Base-by-base conservation (phyloP, 2,113 vertebrate species). In the Manacus vitellinus region DNA sequence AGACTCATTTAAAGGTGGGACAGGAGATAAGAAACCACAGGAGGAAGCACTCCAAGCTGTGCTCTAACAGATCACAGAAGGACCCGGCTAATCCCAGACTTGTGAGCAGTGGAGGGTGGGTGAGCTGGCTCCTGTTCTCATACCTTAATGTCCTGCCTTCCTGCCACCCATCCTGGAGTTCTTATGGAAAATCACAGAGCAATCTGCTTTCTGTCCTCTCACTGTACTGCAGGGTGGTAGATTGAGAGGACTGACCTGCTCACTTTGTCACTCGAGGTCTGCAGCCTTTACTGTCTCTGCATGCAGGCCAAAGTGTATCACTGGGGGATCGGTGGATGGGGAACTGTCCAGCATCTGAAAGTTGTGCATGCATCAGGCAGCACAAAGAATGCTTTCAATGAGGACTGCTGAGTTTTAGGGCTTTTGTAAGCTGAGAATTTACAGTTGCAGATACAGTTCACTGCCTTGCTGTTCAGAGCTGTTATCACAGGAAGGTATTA, bases 241-340 rank as follows among this genome's bases (percentile, higher is more conserved):
- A 44, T 54, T 43, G 55, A 54, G 9, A 52, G 9, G n/a, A 28
- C 9, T 31, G 39, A n/a, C 20, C 31, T 39, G 5, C 37, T 77
- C 4, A 2, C 21, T 70, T 71, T 31, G 33, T 46, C 11, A 7
- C 31, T 62, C 0, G 0, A 21, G 31, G 4, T 74, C n/a, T 43
- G 3, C n/a, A 44, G n/a, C 31, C 70, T 65, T 72, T 30, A 3
- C 9, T 68, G 27, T 23, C 1, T 5, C 41, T 31, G 16, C 10
- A 9, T 28, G 12, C 14, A 28, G 52, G 65, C 41, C 43, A 83
- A 33, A n/a, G 18, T 0, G 0, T 11, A 22, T 20, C 1, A 0
- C 15, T 31, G 19, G 19, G 52, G 14, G 22, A 13, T 17, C 0
- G 2, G 14, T 35, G 59, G 27, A 6, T 56, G 33, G 39, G 33